Evolutionary conservation across 1,140 invertebrate genomes (phyloP), one percentile per base, ranked within the genome.

Genomic region (Gonatopus flavifemur): DNA sequence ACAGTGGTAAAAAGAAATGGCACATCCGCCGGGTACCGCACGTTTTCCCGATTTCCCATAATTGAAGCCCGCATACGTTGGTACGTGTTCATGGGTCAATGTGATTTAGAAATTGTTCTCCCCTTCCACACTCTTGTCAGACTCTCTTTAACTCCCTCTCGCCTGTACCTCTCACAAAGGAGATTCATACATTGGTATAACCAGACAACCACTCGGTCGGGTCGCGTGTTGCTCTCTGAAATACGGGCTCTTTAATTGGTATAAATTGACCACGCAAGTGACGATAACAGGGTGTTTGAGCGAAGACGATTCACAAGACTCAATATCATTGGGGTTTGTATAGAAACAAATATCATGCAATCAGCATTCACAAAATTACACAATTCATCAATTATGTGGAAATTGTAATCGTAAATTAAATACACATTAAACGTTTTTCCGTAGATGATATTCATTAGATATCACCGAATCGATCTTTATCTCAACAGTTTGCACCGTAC

Each of bases 211-310:
- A 38, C 33, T 45, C 49, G 43, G 39, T 15, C 43, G 40, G 44
- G 28, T 51, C 51, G 50, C 52, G 50, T 49, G 45, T 49, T 60
- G 48, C 52, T n/a, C n/a, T n/a, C n/a, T 54, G 52, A 64, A 66
- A 66, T 69, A 67, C 64, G 66, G 63, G 66, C 55, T 50, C 42
- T 28, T 44, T 54, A 69, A 69, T 67, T 68, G 62, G 52, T 54
- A 62, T 60, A 64, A 67, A 66, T 64, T 57, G 62, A 44, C 49
- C 37, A 37, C 20, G 43, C 56, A 54, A 25, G 41, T 24, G 43
- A 49, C 53, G 56, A 52, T 60, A 58, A 61, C 32, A 50, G 35
- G 54, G 55, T 47, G 51, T 56, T 37, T 37, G 36, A 28, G n/a
- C 42, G 38, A n/a, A n/a, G n/a, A n/a, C n/a, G n/a, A n/a, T n/a